Conservation (phyloP, 2,797 vertebrate species). For the Chelmon rostratus region DNA sequence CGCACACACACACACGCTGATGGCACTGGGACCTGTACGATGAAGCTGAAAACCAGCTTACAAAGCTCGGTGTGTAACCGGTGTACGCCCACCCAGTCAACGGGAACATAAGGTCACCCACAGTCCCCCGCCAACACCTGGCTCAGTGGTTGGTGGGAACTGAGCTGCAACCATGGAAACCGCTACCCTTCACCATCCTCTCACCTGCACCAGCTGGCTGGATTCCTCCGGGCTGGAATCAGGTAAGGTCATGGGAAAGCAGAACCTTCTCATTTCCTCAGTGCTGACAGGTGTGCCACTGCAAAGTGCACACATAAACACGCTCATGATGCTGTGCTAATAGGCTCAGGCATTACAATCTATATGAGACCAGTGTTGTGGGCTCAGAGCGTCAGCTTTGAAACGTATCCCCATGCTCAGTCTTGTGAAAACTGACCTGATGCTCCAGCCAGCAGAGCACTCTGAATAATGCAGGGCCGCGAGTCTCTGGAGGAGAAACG, state of each 20-base stretch:
- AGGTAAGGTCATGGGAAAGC: constrained; percentile 51
- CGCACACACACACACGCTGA: constrained; percentile 14
- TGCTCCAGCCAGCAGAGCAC: neutral
- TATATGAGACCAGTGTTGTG: neutral
- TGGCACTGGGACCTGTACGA: neutral
- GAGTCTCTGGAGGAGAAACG: neutral
- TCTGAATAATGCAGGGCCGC: neutral
- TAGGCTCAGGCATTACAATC: neutral
- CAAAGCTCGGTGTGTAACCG: neutral
- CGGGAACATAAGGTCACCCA: constrained; percentile 12
- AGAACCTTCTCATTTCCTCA: constrained; percentile 59
- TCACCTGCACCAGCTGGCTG: constrained; percentile 46
- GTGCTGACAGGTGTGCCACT: constrained; percentile 52
- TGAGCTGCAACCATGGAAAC: constrained; percentile 51
- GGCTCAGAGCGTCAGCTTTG: neutral
- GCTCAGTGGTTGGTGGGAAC: constrained; percentile 38
- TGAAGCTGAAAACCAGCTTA: neutral
- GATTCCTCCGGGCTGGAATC: constrained; percentile 44
- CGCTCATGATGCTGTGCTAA: neutral
- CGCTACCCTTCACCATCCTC: constrained; percentile 5
- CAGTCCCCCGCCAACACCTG: constrained; percentile 38
- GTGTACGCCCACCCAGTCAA: constrained; percentile 6
- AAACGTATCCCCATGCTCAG: neutral
- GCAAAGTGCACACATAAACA: constrained; percentile 5
- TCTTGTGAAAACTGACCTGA: neutral